Evolutionary conservation across 2,113 vertebrate species (phyloP).

Genomic region (Elgaria multicarinata): DNA sequence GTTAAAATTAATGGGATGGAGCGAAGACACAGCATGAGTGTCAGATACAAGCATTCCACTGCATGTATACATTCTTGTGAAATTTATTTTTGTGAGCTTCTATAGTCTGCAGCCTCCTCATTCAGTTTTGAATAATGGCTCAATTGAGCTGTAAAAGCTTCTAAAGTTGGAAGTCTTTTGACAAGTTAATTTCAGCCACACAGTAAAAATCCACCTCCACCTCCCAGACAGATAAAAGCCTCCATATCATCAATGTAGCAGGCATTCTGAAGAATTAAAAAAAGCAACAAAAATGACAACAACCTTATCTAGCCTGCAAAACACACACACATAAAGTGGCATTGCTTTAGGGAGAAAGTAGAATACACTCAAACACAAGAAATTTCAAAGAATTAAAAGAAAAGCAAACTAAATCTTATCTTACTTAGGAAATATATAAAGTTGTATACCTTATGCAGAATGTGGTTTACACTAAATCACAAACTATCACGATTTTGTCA

Average conservation of each 20-base stretch:
- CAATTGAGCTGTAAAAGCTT: slow-evolving; percentile 82
- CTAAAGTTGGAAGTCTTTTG: slow-evolving; percentile 83
- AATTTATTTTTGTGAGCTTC: slow-evolving; percentile 74
- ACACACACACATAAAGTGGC: too few species aligned
- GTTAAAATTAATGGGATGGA: slow-evolving; percentile 63
- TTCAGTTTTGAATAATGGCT: slow-evolving; percentile 81
- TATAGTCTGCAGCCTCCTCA: slow-evolving; percentile 76
- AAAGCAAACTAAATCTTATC: background rate
- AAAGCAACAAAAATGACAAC: background rate
- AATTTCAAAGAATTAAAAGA: slow-evolving; percentile 2
- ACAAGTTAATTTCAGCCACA: slow-evolving; percentile 84
- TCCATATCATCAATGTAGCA: slow-evolving; percentile 75
- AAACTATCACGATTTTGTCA: background rate
- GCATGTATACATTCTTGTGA: slow-evolving; percentile 62
- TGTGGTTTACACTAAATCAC: background rate
- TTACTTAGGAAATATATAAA: background rate
- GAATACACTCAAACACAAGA: background rate
- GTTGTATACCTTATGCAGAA: background rate
- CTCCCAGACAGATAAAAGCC: slow-evolving; percentile 76
- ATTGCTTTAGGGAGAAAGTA: background rate
- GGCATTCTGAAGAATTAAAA: slow-evolving; percentile 73
- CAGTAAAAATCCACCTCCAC: slow-evolving; percentile 76
- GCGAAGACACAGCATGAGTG: slow-evolving; percentile 64
- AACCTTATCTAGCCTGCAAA: background rate
- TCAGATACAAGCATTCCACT: slow-evolving; percentile 70